Base-by-base conservation (phyloP, 2,113 vertebrate species). In the Monarcha castaneiventris region DNA sequence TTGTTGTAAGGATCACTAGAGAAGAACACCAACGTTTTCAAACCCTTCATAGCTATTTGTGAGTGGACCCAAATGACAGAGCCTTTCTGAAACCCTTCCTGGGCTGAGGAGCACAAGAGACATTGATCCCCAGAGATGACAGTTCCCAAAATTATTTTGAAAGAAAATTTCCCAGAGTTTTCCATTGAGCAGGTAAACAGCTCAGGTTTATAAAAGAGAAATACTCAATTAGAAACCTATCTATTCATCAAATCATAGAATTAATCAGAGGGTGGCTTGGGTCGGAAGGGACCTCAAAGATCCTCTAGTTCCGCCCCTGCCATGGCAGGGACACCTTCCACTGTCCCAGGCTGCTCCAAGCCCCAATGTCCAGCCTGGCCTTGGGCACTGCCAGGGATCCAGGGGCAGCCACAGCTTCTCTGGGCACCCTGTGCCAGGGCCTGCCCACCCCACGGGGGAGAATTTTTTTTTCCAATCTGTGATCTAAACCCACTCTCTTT, bases 381-480 rank as follows among this genome's bases (percentile, higher is more conserved):
- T 37, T 6, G 59, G 14, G 0, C 54, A 68, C 54, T 26, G 1
- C 46, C 78, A 68, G 46, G 48, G 62, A 48, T 48, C 19, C 41
- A 64, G 54, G 54, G 25, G 30, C 69, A 75, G 46, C 54, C 69
- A 2, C 29, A 68, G 54, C 54, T 61, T 1, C 62, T 59, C 52
- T 81, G 61, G 44, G 7, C 29, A 46, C 16, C 32, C 52, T 67
- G 54, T 75, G 54, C 54, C 71, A 89, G 62, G 41, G 16, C 46
- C 68, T 59, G 0, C 1, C 37, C 26, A 44, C 20, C 39, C 20
- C 7, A 2, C 6, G 22, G 13, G 15, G 7, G 3, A 30, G 39
- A 59, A 17, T 7, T 43, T 21, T 30, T 66, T 66, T 61, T 37
- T 14, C 16, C 27, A 35, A 35, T 48, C n/a, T 68, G 16, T 35